Percentiles rank a stretch among this genome's conserved stretches.
Evolutionary conservation across 2,113 vertebrate species (phyloP).

Genomic region (Heteronetta atricapilla): DNA sequence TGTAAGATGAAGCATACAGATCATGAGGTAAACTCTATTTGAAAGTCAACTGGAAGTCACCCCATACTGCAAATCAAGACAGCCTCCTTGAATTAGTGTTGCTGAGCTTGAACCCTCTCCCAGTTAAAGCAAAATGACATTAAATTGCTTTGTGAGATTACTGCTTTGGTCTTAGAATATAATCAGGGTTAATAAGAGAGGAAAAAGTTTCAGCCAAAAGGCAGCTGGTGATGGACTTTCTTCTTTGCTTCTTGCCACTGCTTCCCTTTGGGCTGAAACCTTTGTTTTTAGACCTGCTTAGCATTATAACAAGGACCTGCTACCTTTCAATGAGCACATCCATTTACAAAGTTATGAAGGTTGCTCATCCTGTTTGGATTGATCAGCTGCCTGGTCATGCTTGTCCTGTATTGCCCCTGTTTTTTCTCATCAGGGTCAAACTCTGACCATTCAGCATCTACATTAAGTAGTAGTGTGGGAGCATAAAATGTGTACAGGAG

Average conservation of each 20-base stretch:
- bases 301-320: neutral
- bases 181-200: rapidly evolving
- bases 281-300: neutral
- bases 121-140: neutral
- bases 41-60: neutral
- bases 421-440: neutral
- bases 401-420: neutral
- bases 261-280: neutral
- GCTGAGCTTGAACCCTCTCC: neutral
- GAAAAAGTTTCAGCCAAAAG: neutral
- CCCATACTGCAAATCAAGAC: neutral
- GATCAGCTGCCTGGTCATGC: neutral
- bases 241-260: neutral
- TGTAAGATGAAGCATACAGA: neutral
- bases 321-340: neutral
- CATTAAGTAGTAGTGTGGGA: neutral
- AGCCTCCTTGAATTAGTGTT: neutral
- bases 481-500: neutral
- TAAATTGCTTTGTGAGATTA: neutral
- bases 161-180: neutral
- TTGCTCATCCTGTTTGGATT: neutral
- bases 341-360: neutral
- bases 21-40: neutral
- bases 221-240: neutral
- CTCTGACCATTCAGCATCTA: neutral